Conservation (phyloP, 2,797 vertebrate species). For the Platyrinchus mystaceus region DNA sequence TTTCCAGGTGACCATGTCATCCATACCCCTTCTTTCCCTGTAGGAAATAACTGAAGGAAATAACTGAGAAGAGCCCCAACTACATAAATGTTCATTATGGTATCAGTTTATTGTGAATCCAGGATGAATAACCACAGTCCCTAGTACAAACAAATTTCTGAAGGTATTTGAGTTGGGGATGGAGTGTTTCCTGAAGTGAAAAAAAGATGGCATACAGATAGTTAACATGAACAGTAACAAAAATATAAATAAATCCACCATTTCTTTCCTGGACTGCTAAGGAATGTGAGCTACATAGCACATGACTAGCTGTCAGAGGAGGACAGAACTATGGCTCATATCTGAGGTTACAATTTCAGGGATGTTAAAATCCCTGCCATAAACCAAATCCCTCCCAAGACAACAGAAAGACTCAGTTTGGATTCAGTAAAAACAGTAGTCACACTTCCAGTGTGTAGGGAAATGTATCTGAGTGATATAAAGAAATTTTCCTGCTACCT, state of each 20-base stretch:
- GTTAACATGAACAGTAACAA: not conserved
- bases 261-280: not conserved
- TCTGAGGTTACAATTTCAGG: not conserved
- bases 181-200: not conserved
- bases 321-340: not conserved
- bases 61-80: not conserved
- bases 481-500: not conserved
- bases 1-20: not conserved
- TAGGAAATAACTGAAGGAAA: not conserved
- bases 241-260: not conserved
- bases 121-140: not conserved
- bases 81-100: accelerated
- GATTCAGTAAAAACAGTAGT: not conserved
- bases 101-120: not conserved
- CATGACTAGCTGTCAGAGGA: accelerated
- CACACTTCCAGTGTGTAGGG: not conserved
- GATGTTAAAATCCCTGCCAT: not conserved
- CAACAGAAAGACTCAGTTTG: not conserved
- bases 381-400: not conserved
- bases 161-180: not conserved
- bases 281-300: not conserved
- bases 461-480: not conserved
- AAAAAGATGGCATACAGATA: not conserved
- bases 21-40: not conserved
- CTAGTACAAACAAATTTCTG: not conserved